phyloP scores from a whole-genome alignment of 2,888 invertebrate genomes.

The Antheraea assamensis region DNA sequence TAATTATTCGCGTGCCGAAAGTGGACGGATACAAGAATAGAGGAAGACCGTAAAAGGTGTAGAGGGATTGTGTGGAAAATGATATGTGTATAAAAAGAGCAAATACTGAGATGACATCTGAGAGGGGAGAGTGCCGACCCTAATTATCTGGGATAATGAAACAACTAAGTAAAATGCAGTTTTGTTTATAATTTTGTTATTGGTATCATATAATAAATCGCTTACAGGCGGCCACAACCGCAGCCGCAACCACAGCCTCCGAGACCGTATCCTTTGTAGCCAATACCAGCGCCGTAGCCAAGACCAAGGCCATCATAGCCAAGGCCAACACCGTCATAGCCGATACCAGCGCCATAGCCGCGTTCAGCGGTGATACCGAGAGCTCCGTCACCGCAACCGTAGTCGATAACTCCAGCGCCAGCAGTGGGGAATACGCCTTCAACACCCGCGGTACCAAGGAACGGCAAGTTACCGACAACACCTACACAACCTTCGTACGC shows the following conservation, averaged over 20 bases:
- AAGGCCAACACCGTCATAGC: slow-evolving; percentile 6
- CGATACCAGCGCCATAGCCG: slow-evolving; percentile 26
- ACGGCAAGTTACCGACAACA: slow-evolving; percentile 35
- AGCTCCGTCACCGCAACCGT: slow-evolving; percentile 25
- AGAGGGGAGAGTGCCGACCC: too few species aligned
- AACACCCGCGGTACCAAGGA: slow-evolving; percentile 30
- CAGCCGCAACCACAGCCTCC: slow-evolving; percentile 9
- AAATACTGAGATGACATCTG: too few species aligned
- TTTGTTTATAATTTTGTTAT: not conserved
- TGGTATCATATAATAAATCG: not conserved
- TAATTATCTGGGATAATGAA: too few species aligned
- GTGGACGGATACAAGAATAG: too few species aligned
- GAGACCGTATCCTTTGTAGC: not conserved
- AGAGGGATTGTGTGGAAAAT: too few species aligned
- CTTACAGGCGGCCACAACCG: not conserved
- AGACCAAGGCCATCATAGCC: not conserved
- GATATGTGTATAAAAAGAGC: too few species aligned
- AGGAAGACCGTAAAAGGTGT: too few species aligned
- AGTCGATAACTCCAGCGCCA: slow-evolving; percentile 24
- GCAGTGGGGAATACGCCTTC: slow-evolving; percentile 22
- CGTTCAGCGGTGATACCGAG: slow-evolving; percentile 23
- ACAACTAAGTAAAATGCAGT: not conserved
- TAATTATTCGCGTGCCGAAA: too few species aligned
- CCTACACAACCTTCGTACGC: slow-evolving; percentile 36
- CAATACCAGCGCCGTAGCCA: slow-evolving; percentile 1